phyloP scores from a whole-genome alignment of 2,888 invertebrate genomes.

The Acronicta psi region DNA sequence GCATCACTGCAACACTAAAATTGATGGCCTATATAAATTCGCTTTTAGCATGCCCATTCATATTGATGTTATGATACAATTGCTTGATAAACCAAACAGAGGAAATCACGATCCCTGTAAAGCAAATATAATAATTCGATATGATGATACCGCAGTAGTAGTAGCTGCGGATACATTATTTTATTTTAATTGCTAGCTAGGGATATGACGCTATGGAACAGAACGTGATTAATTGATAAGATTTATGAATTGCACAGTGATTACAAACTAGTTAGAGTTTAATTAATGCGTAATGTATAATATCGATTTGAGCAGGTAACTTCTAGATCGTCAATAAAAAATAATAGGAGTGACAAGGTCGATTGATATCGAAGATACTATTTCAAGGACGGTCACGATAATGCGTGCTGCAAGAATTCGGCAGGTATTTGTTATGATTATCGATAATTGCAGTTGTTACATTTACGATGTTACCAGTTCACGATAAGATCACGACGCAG shows the following conservation, averaged over 20 bases:
- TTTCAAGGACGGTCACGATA: constrained; percentile 70
- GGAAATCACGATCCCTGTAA: constrained; percentile 43
- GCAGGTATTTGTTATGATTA: constrained; percentile 61
- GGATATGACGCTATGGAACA: constrained; percentile 30
- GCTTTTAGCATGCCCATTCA: constrained; percentile 45
- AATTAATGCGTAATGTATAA: constrained; percentile 48
- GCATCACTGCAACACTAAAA: constrained; percentile 36
- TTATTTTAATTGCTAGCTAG: constrained; percentile 21
- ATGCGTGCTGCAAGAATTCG: constrained; percentile 73
- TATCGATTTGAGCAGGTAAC: constrained; percentile 53
- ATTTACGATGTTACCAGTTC: constrained; percentile 42
- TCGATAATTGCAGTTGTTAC: constrained; percentile 50
- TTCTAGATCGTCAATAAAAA: constrained; percentile 60
- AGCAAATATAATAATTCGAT: constrained; percentile 32
- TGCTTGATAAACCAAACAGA: constrained; percentile 35
- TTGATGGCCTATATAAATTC: constrained; percentile 42
- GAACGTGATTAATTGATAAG: constrained; percentile 48
- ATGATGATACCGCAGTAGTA: constrained; percentile 21
- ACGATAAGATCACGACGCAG: constrained; percentile 45
- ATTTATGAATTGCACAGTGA: constrained; percentile 28
- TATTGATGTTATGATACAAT: constrained; percentile 36
- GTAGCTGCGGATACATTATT: constrained; percentile 22
- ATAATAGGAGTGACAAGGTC: constrained; percentile 71
- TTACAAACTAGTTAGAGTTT: constrained; percentile 42
- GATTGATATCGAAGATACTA: constrained; percentile 61